Evolutionary conservation across 2,113 vertebrate species (phyloP).

Genomic region (Lucifuga dentata): DNA sequence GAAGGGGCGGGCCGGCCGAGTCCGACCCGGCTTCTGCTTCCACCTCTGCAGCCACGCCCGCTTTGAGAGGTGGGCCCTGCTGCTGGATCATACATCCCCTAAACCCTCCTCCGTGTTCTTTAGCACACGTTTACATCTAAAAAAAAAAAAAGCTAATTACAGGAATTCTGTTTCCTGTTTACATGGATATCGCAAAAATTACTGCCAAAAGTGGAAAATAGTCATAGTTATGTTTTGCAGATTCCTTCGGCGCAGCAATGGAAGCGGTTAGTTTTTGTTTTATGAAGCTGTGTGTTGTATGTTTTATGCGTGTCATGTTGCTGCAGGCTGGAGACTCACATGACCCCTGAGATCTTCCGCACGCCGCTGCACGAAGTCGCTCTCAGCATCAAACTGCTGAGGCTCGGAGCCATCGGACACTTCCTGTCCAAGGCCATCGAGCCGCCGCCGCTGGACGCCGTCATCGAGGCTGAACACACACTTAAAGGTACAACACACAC

Average conservation of each 20-base stretch:
- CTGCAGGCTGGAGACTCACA: conserved; percentile 91
- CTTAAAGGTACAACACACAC: conserved; percentile 83
- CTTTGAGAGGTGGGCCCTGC: conserved; percentile 83
- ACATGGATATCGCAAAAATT: too few species aligned
- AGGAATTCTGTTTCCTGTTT: too few species aligned
- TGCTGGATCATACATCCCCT: neutral
- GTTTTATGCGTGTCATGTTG: neutral
- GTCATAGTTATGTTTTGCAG: too few species aligned
- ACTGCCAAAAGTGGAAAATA: too few species aligned
- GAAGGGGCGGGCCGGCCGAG: conserved; percentile 92
- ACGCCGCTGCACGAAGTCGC: conserved; percentile 95
- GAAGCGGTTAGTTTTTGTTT: too few species aligned
- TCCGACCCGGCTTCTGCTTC: conserved; percentile 94
- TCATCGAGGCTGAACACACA: conserved; percentile 94
- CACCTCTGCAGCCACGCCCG: conserved; percentile 92
- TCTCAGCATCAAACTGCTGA: conserved; percentile 94
- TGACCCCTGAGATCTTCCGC: conserved; percentile 96
- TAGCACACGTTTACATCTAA: too few species aligned
- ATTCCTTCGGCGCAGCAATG: too few species aligned
- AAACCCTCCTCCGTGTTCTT: too few species aligned
- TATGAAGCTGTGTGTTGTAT: neutral
- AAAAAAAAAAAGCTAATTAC: too few species aligned
- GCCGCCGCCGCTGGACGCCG: conserved; percentile 93
- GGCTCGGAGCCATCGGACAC: conserved; percentile 92
- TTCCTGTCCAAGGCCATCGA: conserved; percentile 98